Evolutionary conservation across 2,797 vertebrate genomes (phyloP), one percentile per base, ranked within the genome.

Genomic region (Diplodus puntazzo): DNA sequence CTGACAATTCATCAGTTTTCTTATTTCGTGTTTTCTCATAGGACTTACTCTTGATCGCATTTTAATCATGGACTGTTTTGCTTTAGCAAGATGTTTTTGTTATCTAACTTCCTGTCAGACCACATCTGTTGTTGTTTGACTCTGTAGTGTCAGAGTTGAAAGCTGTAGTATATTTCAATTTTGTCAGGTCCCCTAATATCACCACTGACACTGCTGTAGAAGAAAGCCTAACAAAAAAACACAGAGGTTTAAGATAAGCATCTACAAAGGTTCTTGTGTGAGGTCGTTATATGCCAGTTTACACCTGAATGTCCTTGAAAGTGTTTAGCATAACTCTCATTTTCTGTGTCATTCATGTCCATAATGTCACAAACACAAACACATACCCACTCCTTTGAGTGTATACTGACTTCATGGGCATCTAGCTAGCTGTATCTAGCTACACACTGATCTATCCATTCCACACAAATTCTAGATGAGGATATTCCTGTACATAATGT

Each of bases 131-230:
- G 48, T n/a, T 55, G 10, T 34, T 48, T 11, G 25, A 2, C 45
- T 59, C 54, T 27, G n/a, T 42, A 11, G 7, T 49, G 43, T 42
- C 43, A 20, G 17, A 8, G 7, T 18, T 34, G 30, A 50, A 8
- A 59, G 62, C 45, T 74, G 20, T 17, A 18, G 23, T 70, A 9
- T 57, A 46, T 61, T 9, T n/a, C 59, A 21, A 23, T 25, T 62
- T 55, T 25, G 18, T 20, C 16, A 13, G 43, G 14, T 43, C 18
- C 10, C 20, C 10, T 60, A 16, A 43, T 21, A 14, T 27, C 64
- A 59, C 73, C 3, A 5, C 63, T 67, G 63, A 34, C 55, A 11
- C 20, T 14, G 48, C 16, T 57, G 25, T 27, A 30, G 3, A 6
- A 18, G 54, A 13, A 30, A 21, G 11, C 23, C 39, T 27, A 45